A percentile compares a stretch with the other conserved stretches of the same genome.
phyloP scores from a whole-genome alignment of 2,797 vertebrate genomes.

The Leuciscus waleckii region DNA sequence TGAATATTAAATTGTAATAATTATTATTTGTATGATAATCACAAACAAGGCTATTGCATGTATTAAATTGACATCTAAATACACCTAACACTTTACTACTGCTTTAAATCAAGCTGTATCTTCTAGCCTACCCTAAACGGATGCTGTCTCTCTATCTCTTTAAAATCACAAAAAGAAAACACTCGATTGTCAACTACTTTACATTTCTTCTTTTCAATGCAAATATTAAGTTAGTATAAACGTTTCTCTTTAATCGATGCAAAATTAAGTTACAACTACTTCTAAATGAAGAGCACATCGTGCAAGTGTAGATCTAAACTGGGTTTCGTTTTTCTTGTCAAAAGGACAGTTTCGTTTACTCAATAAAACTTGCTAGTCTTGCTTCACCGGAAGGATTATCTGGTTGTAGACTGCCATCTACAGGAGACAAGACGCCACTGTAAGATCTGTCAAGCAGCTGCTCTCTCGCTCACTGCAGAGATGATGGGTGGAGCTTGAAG shows the following conservation, averaged over 20 bases:
- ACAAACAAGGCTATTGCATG: not conserved
- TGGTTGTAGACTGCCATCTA: conserved; percentile 2
- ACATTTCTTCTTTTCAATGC: not conserved
- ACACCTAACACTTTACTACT: not conserved
- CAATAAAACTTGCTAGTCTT: no score
- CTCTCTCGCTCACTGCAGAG: not conserved
- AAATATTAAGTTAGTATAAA: not conserved
- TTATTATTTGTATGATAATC: not conserved
- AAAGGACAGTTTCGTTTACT: not conserved
- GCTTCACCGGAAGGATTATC: not conserved
- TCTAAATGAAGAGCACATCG: not conserved
- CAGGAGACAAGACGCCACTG: not conserved
- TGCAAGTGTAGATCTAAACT: not conserved
- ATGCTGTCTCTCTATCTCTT: not conserved
- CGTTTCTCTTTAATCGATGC: not conserved
- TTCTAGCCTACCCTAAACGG: not conserved
- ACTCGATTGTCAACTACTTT: not conserved
- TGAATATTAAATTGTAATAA: not conserved
- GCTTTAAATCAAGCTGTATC: not conserved
- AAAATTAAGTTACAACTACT: not conserved
- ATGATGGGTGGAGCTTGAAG: not conserved
- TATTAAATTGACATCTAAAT: not conserved
- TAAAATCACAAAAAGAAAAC: not conserved
- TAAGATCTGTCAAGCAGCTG: not conserved
- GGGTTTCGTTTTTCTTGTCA: not conserved